These are phyloP conservation scores for Onychostruthus taczanowskii DNA, from an alignment of 2,113 vertebrate species.

Conservation along the genomic window DNA sequence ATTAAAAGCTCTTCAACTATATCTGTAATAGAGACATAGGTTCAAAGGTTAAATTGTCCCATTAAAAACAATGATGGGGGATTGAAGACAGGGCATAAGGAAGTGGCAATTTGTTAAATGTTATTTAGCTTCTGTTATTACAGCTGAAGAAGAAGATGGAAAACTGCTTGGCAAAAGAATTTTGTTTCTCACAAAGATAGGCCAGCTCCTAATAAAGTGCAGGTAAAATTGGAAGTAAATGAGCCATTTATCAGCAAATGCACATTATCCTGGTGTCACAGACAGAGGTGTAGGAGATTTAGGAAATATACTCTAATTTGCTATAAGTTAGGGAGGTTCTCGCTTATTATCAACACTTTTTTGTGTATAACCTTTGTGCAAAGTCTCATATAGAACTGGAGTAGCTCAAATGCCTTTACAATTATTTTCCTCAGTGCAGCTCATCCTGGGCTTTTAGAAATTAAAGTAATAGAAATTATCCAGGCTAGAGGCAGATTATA, in stretches of 20 bases:
- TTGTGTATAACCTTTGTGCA: neutral
- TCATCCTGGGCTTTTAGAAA: neutral
- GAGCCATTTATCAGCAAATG: neutral
- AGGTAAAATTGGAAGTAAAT: neutral
- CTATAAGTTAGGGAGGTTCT: neutral
- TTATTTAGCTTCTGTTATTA: slow-evolving; percentile 43
- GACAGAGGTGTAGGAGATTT: neutral
- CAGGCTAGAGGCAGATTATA: neutral
- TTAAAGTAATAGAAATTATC: neutral
- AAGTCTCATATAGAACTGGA: neutral
- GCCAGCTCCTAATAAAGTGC: neutral
- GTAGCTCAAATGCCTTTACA: neutral
- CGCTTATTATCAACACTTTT: neutral
- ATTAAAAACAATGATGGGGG: slow-evolving; percentile 9
- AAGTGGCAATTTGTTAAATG: slow-evolving; percentile 43
- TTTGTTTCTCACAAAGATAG: neutral
- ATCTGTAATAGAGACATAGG: slow-evolving; percentile 16
- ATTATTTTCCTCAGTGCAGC: neutral
- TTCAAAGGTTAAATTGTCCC: slow-evolving; percentile 49
- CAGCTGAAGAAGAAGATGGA: slow-evolving; percentile 30
- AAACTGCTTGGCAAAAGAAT: neutral
- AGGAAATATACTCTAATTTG: neutral
- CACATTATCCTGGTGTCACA: neutral
- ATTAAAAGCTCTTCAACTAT: slow-evolving; percentile 26
- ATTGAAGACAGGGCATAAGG: slow-evolving; percentile 32